phyloP scores from a whole-genome alignment of 2,797 vertebrate genomes.

The Rousettus madagascariensis region DNA sequence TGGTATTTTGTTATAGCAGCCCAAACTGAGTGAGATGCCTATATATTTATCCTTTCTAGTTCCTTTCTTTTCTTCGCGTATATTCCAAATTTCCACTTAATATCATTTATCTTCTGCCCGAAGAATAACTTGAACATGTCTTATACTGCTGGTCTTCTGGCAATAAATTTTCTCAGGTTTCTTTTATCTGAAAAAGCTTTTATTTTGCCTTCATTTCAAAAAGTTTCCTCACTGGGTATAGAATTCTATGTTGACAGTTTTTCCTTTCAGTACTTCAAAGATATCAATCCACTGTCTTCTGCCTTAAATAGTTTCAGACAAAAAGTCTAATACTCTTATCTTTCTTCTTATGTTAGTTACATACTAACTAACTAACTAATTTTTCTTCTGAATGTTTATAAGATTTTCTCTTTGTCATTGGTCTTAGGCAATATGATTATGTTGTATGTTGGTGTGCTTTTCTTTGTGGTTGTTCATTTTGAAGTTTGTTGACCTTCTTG shows the following conservation, averaged over 20 bases:
- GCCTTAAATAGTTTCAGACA: not conserved
- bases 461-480: not conserved
- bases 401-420: not conserved
- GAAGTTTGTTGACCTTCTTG: not conserved
- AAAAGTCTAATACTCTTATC: not conserved
- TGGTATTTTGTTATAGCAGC: not conserved
- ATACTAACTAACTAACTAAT: not conserved
- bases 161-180: not conserved
- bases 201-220: conserved; percentile 5
- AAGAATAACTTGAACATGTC: not conserved
- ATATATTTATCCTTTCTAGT: not conserved
- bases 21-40: not conserved
- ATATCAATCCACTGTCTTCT: not conserved
- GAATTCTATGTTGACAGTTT: not conserved
- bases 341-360: not conserved
- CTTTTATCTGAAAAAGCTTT: not conserved
- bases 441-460: not conserved
- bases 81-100: not conserved
- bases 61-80: not conserved
- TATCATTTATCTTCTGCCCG: not conserved
- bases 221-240: not conserved
- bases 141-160: not conserved
- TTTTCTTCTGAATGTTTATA: not conserved
- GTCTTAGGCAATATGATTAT: not conserved
- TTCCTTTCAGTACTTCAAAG: conserved; percentile 3